These are phyloP conservation scores for Diplolepis rosae DNA, from an alignment of 2,888 invertebrate genomes.

Conservation along the genomic window DNA sequence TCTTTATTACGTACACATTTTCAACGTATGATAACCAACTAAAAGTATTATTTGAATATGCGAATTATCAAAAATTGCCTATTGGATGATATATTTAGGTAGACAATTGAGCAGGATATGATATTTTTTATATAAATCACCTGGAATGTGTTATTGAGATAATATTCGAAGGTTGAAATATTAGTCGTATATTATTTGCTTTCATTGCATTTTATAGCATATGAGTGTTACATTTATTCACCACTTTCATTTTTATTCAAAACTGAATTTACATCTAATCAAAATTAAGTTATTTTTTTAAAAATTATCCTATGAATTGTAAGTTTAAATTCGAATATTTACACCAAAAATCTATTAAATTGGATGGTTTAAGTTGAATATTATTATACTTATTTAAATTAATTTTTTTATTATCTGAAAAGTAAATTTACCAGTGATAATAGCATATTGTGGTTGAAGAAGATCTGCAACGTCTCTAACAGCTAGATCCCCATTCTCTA, in stretches of 20 bases:
- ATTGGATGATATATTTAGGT: neutral
- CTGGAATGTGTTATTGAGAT: conserved; percentile 16
- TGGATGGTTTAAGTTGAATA: too few species aligned
- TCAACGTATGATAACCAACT: too few species aligned
- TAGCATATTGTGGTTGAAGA: conserved; percentile 90
- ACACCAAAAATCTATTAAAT: too few species aligned
- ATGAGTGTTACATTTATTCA: too few species aligned
- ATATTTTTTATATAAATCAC: conserved; percentile 8
- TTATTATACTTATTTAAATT: too few species aligned
- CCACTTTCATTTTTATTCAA: too few species aligned
- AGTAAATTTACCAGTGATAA: conserved; percentile 82
- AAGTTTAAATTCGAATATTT: too few species aligned
- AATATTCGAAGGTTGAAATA: conserved; percentile 11
- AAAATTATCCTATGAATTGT: too few species aligned
- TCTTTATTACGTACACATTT: too few species aligned
- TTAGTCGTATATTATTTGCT: neutral
- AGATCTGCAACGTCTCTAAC: conserved; percentile 90
- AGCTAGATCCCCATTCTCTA: conserved; percentile 79
- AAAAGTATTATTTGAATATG: too few species aligned
- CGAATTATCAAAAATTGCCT: neutral
- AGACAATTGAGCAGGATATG: neutral
- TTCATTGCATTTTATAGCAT: neutral
- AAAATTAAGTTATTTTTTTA: too few species aligned
- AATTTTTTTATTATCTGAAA: neutral
- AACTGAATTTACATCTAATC: too few species aligned